Base-by-base conservation (phyloP, 2,797 vertebrate species). In the Trematomus bernacchii region DNA sequence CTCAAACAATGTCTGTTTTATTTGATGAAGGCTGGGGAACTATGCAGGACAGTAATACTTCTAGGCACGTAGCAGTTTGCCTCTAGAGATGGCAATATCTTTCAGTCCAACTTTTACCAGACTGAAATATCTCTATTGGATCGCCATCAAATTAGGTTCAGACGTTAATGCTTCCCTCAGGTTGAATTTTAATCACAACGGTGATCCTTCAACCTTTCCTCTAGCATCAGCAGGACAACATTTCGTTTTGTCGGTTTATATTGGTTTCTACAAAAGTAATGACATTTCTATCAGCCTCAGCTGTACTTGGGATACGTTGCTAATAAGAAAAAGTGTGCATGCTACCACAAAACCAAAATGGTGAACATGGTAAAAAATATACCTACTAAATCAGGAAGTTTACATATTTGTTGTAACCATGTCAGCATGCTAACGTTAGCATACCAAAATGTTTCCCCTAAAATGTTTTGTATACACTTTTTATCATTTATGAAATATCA, bases 1-100 rank as follows among this genome's bases (percentile, higher is more conserved):
- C n/a, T 47, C 12, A 46, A 21, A 37, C 23, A n/a, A 37, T 59
- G 10, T 71, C 23, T 44, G 21, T 30, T 62, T 63, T 21, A 47
- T 47, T 53, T 64, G 33, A 47, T 67, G 18, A 75, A 46, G 44
- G 9, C 37, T 60, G 7, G 5, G 33, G 43, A 77, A 63, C n/a
- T 16, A 64, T n/a, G 64, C 30, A 18, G 42, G 9, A 51, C 21
- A 30, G 51, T 6, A 2, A 37, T 58, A 70, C 62, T 40, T 58
- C 51, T 23, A 70, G 2, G 10, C 19, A 19, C 7, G 21, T 37
- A 50, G 37, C 47, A 63, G 42, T 8, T 54, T 4, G 10, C 9
- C 12, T 54, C 4, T 13, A 3, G 19, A 12, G 19, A 33, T 60
- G 33, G 33, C 33, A 37, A 37, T 13, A 18, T 42, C 2, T 30